Evolutionary conservation across 2,888 invertebrate genomes (phyloP), one percentile per base, ranked within the genome.

Genomic region (Craniophora ligustri): DNA sequence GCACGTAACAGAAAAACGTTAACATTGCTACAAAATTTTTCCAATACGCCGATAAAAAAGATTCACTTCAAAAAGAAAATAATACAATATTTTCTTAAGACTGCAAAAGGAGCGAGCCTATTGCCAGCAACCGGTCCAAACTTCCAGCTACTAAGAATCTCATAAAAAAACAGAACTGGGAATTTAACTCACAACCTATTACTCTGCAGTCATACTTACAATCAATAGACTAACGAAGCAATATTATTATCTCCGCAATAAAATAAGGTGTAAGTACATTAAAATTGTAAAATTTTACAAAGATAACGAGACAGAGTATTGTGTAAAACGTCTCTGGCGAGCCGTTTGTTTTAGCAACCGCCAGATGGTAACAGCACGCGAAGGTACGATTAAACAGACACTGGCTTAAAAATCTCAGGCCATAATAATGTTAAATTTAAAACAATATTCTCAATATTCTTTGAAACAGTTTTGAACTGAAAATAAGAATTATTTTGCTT

Each of bases 281-380:
- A 51, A 36, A 44, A 67, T 54, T 42, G 47, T 48, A 42, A 61
- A 57, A 50, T 40, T 41, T 26, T 11, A 46, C 51, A 11, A 23
- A 69, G 47, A 66, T 79, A 75, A 71, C 55, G 56, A 69, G 72
- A 63, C 58, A 49, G 57, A 62, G 54, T 65, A 60, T 48, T 71
- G 63, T 65, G 55, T 62, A 68, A 67, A 67, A 61, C 57, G 62
- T 67, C 73, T 71, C 74, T 10, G 2, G 75, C 64, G 78, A 39
- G 73, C 60, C 47, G 71, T 78, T 78, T 70, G 57, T 78, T 75
- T 77, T 69, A 42, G 18, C 56, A 47, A 65, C 59, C 48, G 72
- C 56, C 64, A 72, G 70, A 67, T 72, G 76, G 59, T 63, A 66
- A 72, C 64, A 72, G 61, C 75, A 70, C 78, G 73, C 77, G 23